A percentile compares a stretch with the other conserved stretches of the same genome.
These are phyloP conservation scores for Polymixis lichenea DNA, from an alignment of 2,888 invertebrate genomes.

Conservation along the genomic window DNA sequence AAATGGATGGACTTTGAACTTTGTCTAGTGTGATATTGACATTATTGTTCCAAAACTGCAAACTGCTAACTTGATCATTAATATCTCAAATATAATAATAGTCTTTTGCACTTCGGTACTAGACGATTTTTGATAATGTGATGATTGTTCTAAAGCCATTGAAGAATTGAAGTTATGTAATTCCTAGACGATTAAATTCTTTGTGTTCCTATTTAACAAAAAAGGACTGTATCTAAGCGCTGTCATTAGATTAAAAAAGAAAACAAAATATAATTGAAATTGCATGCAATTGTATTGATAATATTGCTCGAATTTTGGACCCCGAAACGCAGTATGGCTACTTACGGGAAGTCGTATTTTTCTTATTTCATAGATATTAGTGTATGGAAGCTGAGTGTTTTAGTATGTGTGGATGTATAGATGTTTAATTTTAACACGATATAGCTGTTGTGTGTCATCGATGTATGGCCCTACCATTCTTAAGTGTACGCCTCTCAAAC, in stretches of 20 bases:
- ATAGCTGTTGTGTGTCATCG: constrained; percentile 51
- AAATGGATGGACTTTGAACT: background rate
- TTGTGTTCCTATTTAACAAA: background rate
- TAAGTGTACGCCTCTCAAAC: constrained; percentile 35
- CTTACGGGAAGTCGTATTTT: background rate
- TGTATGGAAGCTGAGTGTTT: constrained; percentile 35
- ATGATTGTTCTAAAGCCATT: background rate
- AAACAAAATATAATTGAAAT: background rate
- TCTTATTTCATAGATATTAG: background rate
- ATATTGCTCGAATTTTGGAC: background rate
- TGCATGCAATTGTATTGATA: background rate
- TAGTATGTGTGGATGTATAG: constrained; percentile 35
- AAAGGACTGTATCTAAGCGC: too few species aligned
- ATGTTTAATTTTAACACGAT: constrained; percentile 27
- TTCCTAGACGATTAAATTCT: background rate
- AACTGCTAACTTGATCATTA: too few species aligned
- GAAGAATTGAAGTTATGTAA: background rate
- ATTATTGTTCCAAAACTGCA: background rate
- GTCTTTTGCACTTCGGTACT: background rate
- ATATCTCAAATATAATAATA: too few species aligned
- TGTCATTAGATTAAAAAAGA: background rate
- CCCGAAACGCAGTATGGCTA: background rate
- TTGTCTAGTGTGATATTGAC: background rate
- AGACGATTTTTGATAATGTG: background rate
- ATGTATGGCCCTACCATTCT: constrained; percentile 40